phyloP scores from a whole-genome alignment of 2,888 invertebrate species.

The Steinernema carpocapsae region DNA sequence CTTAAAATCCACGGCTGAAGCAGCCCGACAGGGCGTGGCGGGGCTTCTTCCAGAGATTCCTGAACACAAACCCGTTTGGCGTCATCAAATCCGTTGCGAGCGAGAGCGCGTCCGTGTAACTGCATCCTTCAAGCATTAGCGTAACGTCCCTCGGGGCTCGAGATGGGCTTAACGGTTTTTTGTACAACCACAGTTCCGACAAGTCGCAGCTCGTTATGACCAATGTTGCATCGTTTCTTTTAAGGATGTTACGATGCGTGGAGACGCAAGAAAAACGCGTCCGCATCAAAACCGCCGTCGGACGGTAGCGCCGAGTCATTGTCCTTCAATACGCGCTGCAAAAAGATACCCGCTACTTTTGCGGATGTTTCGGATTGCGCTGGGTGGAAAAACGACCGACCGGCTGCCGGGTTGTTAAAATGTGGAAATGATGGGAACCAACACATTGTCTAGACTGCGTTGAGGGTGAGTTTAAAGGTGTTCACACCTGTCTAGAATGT shows the following conservation, averaged over 20 bases:
- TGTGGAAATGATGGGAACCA: no score
- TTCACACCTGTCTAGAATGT: no score
- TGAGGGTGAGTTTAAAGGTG: no score
- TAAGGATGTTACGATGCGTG: constrained; percentile 17
- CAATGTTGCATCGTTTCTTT: constrained; percentile 12
- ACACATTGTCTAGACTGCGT: no score
- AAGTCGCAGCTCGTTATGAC: neutral
- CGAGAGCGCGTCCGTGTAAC: constrained; percentile 2
- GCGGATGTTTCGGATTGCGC: neutral
- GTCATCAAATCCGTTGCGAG: constrained; percentile 11
- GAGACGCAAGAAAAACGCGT: constrained; percentile 24
- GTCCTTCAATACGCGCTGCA: neutral
- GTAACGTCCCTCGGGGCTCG: constrained; percentile 16
- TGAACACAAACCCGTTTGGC: constrained; percentile 16
- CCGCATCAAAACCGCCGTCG: neutral
- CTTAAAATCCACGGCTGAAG: neutral
- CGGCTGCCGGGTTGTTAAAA: no score
- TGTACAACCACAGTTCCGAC: constrained; percentile 9
- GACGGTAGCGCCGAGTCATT: neutral
- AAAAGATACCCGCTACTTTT: neutral
- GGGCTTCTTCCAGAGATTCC: constrained; percentile 10
- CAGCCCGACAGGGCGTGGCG: neutral
- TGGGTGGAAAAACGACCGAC: no score
- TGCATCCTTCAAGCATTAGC: constrained; percentile 12
- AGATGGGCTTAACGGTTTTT: neutral